phyloP scores from a whole-genome alignment of 2,888 invertebrate species.

The Spisula subtruncata region DNA sequence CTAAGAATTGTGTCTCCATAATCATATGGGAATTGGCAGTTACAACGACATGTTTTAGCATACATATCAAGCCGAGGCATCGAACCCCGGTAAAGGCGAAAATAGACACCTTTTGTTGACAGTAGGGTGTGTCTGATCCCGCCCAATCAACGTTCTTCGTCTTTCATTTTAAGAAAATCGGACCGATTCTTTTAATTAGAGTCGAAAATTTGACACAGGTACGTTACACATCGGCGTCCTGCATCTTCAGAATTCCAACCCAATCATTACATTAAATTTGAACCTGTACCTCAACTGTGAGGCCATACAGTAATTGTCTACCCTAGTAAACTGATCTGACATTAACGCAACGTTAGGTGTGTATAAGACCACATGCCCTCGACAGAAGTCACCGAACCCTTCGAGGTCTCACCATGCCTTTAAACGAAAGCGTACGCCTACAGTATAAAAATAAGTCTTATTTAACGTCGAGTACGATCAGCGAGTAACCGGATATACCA shows the following conservation, averaged over 20 bases:
- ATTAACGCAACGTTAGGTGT: background rate
- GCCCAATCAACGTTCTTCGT: constrained; percentile 16
- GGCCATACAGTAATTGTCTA: constrained; percentile 44
- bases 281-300: constrained; percentile 32
- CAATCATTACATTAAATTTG: constrained; percentile 41
- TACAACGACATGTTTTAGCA: constrained; percentile 38
- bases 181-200: constrained; percentile 32
- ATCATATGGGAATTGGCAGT: constrained; percentile 21
- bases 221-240: constrained; percentile 43
- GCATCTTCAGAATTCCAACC: constrained; percentile 32
- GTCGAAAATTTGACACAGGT: constrained; percentile 28
- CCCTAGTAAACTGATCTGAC: constrained; percentile 28
- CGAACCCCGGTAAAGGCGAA: constrained; percentile 24
- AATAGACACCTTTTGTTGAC: constrained; percentile 46
- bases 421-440: background rate
- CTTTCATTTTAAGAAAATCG: constrained; percentile 38
- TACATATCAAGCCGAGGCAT: constrained; percentile 45
- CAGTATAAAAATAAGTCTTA: background rate
- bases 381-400: background rate
- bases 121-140: constrained; percentile 43
- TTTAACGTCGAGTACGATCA: too few species aligned
- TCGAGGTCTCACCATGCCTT: background rate
- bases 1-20: constrained; percentile 38
- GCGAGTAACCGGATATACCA: too few species aligned
- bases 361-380: background rate